Evolutionary conservation across 1,140 invertebrate genomes (phyloP).

Genomic region (Panagrolaimus sp.): DNA sequence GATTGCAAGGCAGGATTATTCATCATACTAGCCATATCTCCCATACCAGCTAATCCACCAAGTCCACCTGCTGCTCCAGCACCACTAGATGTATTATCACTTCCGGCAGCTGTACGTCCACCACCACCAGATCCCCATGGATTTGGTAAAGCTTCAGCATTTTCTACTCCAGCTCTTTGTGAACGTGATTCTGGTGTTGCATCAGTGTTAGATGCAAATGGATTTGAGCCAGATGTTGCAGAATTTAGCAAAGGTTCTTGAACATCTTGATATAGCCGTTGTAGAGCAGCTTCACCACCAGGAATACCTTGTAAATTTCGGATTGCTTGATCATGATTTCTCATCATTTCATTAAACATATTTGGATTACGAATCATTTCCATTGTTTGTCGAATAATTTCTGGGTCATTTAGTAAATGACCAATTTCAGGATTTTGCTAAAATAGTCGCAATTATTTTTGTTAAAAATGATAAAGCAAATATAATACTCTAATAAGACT

Average conservation of each 20-base stretch:
- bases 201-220: conserved; percentile 67
- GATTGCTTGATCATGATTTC: conserved; percentile 92
- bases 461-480: too few species aligned
- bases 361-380: conserved; percentile 93
- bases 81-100: conserved; percentile 59
- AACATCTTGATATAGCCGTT: conserved; percentile 94
- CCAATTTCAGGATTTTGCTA: conserved; percentile 92
- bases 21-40: background rate
- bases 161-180: conserved; percentile 78
- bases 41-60: background rate
- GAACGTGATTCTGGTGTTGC: conserved; percentile 55
- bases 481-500: conserved; percentile 78
- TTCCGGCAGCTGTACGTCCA: conserved; percentile 32
- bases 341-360: conserved; percentile 95
- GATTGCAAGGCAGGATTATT: background rate
- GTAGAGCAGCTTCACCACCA: conserved; percentile 87
- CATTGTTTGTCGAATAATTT: conserved; percentile 90
- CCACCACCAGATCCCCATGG: conserved; percentile 68
- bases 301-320: conserved; percentile 81
- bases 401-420: conserved; percentile 97
- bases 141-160: conserved; percentile 90
- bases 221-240: conserved; percentile 70
- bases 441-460: too few species aligned
- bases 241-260: conserved; percentile 98
- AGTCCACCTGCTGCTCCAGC: background rate